Conservation (phyloP, 2,888 invertebrate species). For the Leptothorax acervorum region DNA sequence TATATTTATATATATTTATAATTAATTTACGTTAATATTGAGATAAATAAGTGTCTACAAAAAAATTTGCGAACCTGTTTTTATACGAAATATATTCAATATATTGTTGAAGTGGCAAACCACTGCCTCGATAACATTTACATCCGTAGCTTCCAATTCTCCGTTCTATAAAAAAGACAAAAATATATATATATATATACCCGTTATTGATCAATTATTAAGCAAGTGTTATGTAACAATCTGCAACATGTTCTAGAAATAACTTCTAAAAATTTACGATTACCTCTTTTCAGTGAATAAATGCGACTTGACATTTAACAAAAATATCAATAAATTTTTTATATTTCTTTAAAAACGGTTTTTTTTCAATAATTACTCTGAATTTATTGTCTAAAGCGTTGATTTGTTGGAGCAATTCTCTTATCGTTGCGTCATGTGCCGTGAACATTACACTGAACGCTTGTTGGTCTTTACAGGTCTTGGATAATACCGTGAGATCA, state of each 20-base stretch:
- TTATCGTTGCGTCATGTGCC: slow-evolving; percentile 77
- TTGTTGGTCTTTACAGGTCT: slow-evolving; percentile 77
- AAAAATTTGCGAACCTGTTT: slow-evolving; percentile 76
- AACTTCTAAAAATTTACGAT: background rate
- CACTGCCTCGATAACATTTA: slow-evolving; percentile 77
- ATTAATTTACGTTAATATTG: background rate
- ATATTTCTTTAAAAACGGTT: background rate
- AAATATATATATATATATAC: too few species aligned
- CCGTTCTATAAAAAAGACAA: slow-evolving; percentile 72
- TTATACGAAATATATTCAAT: slow-evolving; percentile 73
- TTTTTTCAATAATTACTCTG: slow-evolving; percentile 74
- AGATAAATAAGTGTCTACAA: background rate
- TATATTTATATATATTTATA: too few species aligned
- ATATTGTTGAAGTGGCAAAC: slow-evolving; percentile 78
- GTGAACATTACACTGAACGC: slow-evolving; percentile 71
- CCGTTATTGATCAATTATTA: slow-evolving; percentile 11
- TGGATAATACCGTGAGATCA: slow-evolving; percentile 73
- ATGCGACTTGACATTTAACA: background rate
- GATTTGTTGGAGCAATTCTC: slow-evolving; percentile 82
- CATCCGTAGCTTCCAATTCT: slow-evolving; percentile 77
- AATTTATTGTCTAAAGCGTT: slow-evolving; percentile 79
- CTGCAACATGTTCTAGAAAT: background rate
- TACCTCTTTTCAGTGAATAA: background rate
- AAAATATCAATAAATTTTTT: background rate
- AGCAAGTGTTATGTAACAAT: background rate